A percentile compares a stretch with the other conserved stretches of the same genome.
Evolutionary conservation across 2,113 vertebrate genomes (phyloP).

Genomic region (Chamaetylas fuelleborni): DNA sequence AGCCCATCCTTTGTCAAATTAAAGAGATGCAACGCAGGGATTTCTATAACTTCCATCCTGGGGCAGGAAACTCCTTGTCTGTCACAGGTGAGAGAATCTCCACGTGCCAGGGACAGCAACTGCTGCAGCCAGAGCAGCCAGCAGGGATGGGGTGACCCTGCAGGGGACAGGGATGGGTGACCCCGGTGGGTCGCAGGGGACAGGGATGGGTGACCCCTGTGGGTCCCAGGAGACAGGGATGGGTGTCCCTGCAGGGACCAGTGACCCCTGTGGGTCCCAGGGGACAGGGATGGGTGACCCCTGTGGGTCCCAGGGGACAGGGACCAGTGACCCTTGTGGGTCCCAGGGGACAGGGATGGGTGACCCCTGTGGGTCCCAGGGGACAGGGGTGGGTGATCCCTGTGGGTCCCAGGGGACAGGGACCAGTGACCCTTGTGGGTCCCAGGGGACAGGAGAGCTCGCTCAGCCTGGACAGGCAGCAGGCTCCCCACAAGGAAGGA

Average conservation of each 20-base stretch:
- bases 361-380: no score
- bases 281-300: background rate
- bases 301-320: background rate
- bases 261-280: no score
- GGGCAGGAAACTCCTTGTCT: background rate
- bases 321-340: background rate
- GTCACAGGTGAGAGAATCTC: no score
- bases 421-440: no score
- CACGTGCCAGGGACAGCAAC: rapidly evolving
- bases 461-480: background rate
- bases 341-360: background rate
- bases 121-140: rapidly evolving
- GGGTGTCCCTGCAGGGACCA: no score
- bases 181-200: no score
- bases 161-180: background rate
- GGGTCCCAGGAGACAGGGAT: background rate
- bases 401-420: no score
- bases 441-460: background rate
- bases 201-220: no score
- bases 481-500: background rate
- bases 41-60: background rate
- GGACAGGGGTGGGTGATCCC: no score
- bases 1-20: background rate
- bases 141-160: background rate
- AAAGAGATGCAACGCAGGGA: background rate